These are phyloP conservation scores for Felis catus DNA, from an alignment of 2,113 vertebrate genomes.

Conservation along the genomic window DNA sequence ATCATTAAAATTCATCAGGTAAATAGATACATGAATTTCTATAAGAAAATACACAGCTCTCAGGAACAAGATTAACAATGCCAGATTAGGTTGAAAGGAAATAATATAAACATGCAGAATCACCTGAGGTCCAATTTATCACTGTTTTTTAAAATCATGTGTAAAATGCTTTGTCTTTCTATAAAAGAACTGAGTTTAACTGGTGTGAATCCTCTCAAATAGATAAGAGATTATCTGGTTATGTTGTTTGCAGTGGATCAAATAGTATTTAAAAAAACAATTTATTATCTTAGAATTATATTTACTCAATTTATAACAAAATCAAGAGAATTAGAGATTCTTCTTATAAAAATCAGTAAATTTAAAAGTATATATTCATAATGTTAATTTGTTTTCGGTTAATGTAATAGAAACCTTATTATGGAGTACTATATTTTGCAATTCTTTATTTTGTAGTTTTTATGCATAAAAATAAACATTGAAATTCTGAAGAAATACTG, in stretches of 20 bases:
- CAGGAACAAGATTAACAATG: background rate
- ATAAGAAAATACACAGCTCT: background rate
- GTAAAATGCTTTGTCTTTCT: background rate
- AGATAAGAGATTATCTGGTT: background rate
- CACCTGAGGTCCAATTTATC: background rate
- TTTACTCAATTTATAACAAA: slow-evolving; percentile 24
- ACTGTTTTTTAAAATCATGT: background rate
- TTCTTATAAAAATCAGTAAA: background rate
- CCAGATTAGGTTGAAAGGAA: background rate
- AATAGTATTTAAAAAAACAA: background rate
- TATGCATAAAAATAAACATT: background rate
- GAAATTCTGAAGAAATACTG: background rate
- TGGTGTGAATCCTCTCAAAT: background rate
- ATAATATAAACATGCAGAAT: background rate
- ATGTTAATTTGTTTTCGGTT: background rate
- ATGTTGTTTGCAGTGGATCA: background rate
- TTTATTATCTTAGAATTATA: slow-evolving; percentile 29
- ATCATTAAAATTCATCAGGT: background rate
- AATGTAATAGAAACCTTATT: background rate
- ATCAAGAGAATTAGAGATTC: background rate
- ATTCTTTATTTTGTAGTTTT: slow-evolving; percentile 39
- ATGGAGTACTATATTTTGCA: background rate
- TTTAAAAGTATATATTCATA: background rate
- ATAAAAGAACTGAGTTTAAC: background rate
- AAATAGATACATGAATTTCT: background rate